Base-by-base conservation (phyloP, 2,888 invertebrate genomes). In the Megastigmus dorsalis region DNA sequence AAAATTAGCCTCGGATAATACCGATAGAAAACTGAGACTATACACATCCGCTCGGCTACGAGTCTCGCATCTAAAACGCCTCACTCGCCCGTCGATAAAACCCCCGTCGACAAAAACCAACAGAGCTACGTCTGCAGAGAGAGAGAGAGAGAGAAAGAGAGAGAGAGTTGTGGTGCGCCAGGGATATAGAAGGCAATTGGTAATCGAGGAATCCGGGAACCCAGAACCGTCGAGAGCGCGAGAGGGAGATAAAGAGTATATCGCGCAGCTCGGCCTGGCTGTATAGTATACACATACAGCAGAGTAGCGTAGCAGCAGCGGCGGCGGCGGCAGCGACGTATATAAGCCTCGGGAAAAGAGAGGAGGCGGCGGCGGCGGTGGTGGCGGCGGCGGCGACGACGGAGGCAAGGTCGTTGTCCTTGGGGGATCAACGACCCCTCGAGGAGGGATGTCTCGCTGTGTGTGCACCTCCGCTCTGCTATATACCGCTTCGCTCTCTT, bases 361-460 rank as follows among this genome's bases (percentile, higher is more conserved):
- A 52, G 28, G 10, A 15, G 38, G 15, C 23, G 48, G 15, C 23
- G 3, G 52, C 30, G 48, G 15, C 38, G 28, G 13, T 20, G 18
- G 26, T 43, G n/a, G 33, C 52, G 45, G 82, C 81, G 84, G 82
- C 82, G 83, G 82, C 84, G 83, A 82, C 82, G 82, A 79, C 83
- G 84, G 84, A 83, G 82, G 84, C 87, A 87, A 87, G 88, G 87
- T 87, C 88, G 86, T 87, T 88, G 88, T 88, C 87, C 87, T 88
- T 87, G 87, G 87, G 71, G 86, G 88, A 86, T 88, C 87, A 88
- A 88, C 87, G 88, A 87, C 85, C 88, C 86, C 84, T 85, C 84
- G 84, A 85, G 84, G 83, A 82, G 83, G 80, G 77, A 77, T 76
- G 76, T 74, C 68, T 75, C 75, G 60, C 36, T 28, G 23, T 36